Conservation (phyloP, 2,888 invertebrate species). For the Lasioglossum leucozonium region DNA sequence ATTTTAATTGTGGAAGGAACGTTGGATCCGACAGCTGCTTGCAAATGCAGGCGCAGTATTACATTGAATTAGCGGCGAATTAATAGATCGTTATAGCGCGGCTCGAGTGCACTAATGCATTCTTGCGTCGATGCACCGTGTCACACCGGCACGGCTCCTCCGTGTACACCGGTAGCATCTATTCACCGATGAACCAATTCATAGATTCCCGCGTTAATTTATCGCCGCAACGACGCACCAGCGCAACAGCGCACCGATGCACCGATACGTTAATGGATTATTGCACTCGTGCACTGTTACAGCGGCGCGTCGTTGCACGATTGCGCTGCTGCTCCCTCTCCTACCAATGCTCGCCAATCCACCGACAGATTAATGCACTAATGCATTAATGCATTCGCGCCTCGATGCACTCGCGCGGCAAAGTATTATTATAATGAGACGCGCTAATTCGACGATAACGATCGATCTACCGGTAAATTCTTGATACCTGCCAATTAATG, state of each 20-base stretch:
- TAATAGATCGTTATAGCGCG: background rate
- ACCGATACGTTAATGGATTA: background rate
- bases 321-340: background rate
- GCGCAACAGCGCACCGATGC: background rate
- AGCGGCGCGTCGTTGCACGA: background rate
- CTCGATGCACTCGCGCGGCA: background rate
- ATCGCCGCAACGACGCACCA: background rate
- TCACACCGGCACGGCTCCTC: background rate
- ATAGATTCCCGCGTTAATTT: background rate
- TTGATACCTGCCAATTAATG: background rate
- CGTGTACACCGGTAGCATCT: background rate
- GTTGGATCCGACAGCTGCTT: background rate
- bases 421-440: background rate
- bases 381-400: constrained; percentile 8
- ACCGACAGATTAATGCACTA: constrained; percentile 3
- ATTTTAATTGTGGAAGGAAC: background rate
- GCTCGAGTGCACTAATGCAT: background rate
- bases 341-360: background rate
- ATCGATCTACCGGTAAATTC: background rate
- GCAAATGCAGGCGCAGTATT: background rate
- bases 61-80: background rate
- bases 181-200: constrained; percentile 7
- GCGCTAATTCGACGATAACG: constrained; percentile 4
- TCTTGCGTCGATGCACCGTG: background rate
- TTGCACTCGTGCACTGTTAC: background rate